Percentiles rank a stretch among this genome's conserved stretches.
These are phyloP conservation scores for Trichonephila inaurata DNA, from an alignment of 1,140 invertebrate species.

Conservation along the genomic window DNA sequence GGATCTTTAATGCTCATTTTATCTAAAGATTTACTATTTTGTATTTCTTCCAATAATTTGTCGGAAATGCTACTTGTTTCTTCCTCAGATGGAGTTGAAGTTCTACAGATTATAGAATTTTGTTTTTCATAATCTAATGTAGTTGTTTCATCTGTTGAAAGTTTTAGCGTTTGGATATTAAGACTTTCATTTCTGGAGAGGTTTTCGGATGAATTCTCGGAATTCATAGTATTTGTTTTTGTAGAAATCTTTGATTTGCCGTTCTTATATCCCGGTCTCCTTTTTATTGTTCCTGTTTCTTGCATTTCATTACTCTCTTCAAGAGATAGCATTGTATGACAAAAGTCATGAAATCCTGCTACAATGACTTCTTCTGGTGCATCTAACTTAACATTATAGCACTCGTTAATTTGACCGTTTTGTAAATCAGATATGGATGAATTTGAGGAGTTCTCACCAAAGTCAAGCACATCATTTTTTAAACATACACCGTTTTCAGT, in stretches of 20 bases:
- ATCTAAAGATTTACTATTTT: conserved; percentile 67
- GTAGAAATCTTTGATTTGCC: background rate
- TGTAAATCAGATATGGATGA: conserved; percentile 31
- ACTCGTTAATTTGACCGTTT: conserved; percentile 65
- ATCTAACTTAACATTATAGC: conserved; percentile 77
- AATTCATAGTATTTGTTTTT: background rate
- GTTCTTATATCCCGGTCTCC: conserved; percentile 25
- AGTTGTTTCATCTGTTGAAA: background rate
- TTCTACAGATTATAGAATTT: background rate
- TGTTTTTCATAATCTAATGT: background rate
- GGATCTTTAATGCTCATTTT: conserved; percentile 71
- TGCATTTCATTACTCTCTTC: conserved; percentile 53
- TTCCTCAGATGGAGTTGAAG: background rate
- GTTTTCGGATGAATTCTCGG: background rate
- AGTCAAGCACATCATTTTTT: conserved; percentile 40
- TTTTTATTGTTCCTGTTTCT: conserved; percentile 63
- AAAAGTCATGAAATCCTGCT: conserved; percentile 76
- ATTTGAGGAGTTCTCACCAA: conserved; percentile 53
- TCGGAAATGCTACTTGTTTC: background rate
- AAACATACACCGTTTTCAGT: background rate
- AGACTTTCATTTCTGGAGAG: background rate
- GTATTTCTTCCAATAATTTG: conserved; percentile 69
- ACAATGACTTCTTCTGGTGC: conserved; percentile 74
- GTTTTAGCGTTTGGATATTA: conserved; percentile 16
- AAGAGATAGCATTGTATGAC: conserved; percentile 76